These are phyloP conservation scores for Ophion ellenae DNA, from an alignment of 2,888 invertebrate genomes.

Conservation along the genomic window DNA sequence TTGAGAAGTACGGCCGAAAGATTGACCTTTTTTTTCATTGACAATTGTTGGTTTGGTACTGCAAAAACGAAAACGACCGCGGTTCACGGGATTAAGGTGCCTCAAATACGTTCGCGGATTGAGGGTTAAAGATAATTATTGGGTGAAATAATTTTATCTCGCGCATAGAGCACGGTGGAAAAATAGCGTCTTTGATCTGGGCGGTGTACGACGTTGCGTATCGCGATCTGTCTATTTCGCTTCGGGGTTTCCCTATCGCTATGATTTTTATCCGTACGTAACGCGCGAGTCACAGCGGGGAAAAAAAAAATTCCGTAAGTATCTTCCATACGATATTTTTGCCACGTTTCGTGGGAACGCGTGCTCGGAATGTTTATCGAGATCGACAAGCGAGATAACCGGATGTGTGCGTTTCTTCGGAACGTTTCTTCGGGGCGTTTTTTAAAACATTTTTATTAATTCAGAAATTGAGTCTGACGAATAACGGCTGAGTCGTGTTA, in stretches of 20 bases:
- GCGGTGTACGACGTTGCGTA: neutral
- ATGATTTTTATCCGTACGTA: neutral
- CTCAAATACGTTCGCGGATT: too few species aligned
- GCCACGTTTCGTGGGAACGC: neutral
- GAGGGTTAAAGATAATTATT: too few species aligned
- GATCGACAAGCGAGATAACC: neutral
- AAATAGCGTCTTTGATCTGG: neutral
- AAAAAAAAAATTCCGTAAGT: neutral
- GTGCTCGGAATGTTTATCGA: constrained; percentile 13
- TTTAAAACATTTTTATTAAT: too few species aligned
- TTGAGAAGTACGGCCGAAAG: too few species aligned
- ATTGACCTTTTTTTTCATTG: too few species aligned
- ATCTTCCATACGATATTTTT: neutral
- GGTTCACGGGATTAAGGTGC: too few species aligned
- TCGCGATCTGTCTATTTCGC: neutral
- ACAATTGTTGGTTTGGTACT: too few species aligned
- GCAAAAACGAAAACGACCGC: too few species aligned
- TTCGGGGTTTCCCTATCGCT: neutral
- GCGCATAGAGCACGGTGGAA: too few species aligned
- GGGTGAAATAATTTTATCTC: too few species aligned
- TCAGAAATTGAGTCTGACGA: neutral
- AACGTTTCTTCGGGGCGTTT: too few species aligned
- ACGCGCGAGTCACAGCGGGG: neutral
- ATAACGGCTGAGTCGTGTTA: neutral
- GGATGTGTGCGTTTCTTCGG: neutral